phyloP scores from a whole-genome alignment of 2,113 vertebrate genomes.

The Cygnus atratus region DNA sequence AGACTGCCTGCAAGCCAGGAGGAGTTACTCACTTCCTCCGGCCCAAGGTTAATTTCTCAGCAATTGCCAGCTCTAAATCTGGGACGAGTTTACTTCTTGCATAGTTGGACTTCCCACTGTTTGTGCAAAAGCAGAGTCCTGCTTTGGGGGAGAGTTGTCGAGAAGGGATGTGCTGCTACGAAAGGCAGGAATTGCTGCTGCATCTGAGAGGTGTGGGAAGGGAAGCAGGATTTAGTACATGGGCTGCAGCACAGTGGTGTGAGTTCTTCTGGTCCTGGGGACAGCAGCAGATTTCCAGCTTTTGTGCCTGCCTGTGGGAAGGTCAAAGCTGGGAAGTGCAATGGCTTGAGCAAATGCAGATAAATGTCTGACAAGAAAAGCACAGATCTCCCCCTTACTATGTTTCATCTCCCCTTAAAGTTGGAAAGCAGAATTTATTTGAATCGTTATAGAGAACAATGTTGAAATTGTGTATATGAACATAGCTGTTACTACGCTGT shows the following conservation, averaged over 20 bases:
- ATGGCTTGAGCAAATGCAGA: neutral
- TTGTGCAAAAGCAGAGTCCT: neutral
- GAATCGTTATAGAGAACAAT: neutral
- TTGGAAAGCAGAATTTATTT: neutral
- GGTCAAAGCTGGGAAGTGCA: neutral
- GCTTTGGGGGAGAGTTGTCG: neutral
- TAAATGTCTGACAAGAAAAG: neutral
- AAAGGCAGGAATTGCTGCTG: neutral
- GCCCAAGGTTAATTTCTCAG: conserved; percentile 29
- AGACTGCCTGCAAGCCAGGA: conserved; percentile 6
- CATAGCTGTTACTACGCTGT: neutral
- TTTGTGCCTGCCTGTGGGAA: neutral
- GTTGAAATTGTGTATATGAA: neutral
- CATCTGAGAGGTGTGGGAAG: neutral
- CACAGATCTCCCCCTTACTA: neutral
- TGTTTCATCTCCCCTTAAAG: neutral
- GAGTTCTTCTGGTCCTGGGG: neutral
- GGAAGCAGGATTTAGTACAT: neutral
- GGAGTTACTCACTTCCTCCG: conserved; percentile 52
- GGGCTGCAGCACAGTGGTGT: neutral
- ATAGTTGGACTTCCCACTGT: conserved; percentile 26
- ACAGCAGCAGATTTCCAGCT: neutral
- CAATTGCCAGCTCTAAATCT: neutral
- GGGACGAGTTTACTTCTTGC: neutral
- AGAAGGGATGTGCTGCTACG: neutral